Evolutionary conservation across 2,113 vertebrate species (phyloP).

Genomic region (Pangasianodon gigas): DNA sequence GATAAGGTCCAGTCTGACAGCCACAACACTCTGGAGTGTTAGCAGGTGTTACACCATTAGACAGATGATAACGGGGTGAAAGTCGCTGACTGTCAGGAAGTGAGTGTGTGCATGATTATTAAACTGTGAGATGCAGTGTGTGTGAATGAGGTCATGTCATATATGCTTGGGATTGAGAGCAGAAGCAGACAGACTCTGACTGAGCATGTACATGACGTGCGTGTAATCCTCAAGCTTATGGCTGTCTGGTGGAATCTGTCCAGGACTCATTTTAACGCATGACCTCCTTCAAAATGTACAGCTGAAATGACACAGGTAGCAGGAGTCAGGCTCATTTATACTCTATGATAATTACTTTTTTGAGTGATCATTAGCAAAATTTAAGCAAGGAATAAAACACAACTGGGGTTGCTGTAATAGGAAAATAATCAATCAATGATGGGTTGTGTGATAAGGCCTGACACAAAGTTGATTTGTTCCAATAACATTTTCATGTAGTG

Average conservation of each 20-base stretch:
- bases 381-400: background rate
- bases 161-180: constrained; percentile 7
- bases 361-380: background rate
- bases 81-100: background rate
- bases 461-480: background rate
- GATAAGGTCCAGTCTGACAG: constrained; percentile 1
- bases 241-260: background rate
- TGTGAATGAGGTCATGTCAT: constrained; percentile 1
- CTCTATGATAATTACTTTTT: background rate
- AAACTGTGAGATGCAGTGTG: background rate
- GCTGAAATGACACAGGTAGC: background rate
- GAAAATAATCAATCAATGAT: background rate
- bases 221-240: background rate
- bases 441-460: background rate
- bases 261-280: background rate
- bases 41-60: constrained; percentile 26
- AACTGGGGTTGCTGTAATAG: background rate
- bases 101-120: background rate
- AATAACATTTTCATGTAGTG: background rate
- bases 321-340: background rate
- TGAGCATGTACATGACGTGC: constrained; percentile 2
- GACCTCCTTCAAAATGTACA: background rate
- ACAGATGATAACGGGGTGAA: constrained; percentile 32
- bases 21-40: constrained; percentile 18
- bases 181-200: constrained; percentile 13